These are phyloP conservation scores for Heliconius eleuchia DNA, from an alignment of 1,140 invertebrate genomes.

Conservation along the genomic window DNA sequence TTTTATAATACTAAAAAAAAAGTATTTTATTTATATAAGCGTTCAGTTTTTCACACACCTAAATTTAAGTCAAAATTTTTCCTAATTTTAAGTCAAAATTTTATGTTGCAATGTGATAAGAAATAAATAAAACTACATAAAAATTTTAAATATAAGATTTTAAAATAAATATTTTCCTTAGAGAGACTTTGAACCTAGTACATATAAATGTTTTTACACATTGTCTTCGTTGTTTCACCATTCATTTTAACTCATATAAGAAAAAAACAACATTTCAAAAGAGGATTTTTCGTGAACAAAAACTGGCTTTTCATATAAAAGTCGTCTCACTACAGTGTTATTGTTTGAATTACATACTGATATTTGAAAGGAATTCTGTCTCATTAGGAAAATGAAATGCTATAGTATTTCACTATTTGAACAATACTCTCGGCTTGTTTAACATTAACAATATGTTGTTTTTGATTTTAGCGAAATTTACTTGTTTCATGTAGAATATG, in stretches of 20 bases:
- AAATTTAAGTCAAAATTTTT: no score
- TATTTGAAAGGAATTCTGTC: constrained; percentile 9
- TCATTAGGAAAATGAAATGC: constrained; percentile 12
- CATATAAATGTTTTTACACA: not conserved
- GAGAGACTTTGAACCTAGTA: no score
- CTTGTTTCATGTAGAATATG: not conserved
- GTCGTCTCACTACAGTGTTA: constrained; percentile 5
- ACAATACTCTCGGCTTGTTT: not conserved
- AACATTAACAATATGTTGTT: not conserved
- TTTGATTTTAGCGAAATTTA: not conserved
- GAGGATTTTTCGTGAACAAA: constrained; percentile 1
- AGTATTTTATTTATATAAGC: no score
- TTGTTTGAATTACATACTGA: constrained; percentile 14
- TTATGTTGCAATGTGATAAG: no score
- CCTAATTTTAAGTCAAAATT: no score
- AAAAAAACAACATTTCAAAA: not conserved
- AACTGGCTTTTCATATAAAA: not conserved
- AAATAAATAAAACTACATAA: no score
- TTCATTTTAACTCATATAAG: not conserved
- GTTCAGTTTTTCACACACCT: no score
- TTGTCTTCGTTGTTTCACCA: not conserved
- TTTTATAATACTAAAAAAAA: no score
- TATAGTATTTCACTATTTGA: not conserved
- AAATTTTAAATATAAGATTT: no score
- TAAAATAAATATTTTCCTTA: no score